These are phyloP conservation scores for Diceros bicornis DNA, from an alignment of 2,797 vertebrate genomes.

Conservation along the genomic window DNA sequence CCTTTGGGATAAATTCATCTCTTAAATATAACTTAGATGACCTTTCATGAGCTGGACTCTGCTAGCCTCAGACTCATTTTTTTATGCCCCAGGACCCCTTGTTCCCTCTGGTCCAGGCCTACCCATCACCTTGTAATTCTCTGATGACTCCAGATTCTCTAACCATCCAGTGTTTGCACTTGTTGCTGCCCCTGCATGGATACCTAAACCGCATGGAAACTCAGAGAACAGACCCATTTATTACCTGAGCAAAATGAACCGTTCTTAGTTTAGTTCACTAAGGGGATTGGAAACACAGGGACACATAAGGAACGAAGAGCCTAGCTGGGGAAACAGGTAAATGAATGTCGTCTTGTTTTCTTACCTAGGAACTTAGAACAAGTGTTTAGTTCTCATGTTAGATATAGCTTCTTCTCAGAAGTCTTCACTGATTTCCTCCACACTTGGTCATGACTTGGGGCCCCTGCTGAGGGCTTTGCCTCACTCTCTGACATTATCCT, in stretches of 20 bases:
- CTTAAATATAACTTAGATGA: background rate
- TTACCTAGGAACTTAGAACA: background rate
- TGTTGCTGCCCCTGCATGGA: background rate
- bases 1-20: background rate
- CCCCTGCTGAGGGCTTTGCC: background rate
- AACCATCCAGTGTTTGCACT: background rate
- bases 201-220: slow-evolving; percentile 16
- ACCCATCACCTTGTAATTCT: background rate
- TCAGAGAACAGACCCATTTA: background rate
- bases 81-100: background rate
- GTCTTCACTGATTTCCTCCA: background rate
- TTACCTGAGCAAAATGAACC: background rate
- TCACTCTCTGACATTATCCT: background rate
- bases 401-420: background rate
- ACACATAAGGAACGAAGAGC: background rate
- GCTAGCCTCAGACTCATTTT: background rate
- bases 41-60: background rate
- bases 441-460: background rate
- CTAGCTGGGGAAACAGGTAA: background rate
- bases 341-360: slow-evolving; percentile 11
- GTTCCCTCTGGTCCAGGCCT: background rate
- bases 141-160: background rate
- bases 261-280: background rate
- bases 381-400: background rate
- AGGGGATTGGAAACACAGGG: background rate